phyloP scores from a whole-genome alignment of 2,797 vertebrate genomes.

The Masticophis lateralis region DNA sequence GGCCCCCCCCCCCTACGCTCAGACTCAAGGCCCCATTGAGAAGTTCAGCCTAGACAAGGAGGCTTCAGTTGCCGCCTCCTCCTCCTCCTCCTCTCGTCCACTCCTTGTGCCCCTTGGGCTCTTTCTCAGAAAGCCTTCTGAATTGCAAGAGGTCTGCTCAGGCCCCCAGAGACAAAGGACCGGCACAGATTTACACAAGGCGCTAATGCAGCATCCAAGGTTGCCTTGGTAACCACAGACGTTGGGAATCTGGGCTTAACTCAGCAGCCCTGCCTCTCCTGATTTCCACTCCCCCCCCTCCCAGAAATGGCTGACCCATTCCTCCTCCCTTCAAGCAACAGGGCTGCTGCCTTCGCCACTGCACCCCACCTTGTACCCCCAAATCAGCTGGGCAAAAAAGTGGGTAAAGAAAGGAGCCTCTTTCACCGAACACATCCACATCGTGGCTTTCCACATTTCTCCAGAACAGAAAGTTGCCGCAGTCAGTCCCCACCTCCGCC shows the following conservation, averaged over 20 bases:
- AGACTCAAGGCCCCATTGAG: background rate
- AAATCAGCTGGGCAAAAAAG: background rate
- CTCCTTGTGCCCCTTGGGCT: conserved; percentile 56
- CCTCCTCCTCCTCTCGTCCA: background rate
- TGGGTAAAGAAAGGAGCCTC: background rate
- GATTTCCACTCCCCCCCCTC: background rate
- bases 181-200: conserved; percentile 91
- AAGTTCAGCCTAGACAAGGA: conserved; percentile 30
- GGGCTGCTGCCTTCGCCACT: background rate
- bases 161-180: conserved; percentile 81
- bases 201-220: conserved; percentile 88
- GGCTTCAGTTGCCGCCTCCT: conserved; percentile 67
- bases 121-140: conserved; percentile 66
- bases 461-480: background rate
- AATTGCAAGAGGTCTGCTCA: conserved; percentile 71
- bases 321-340: background rate
- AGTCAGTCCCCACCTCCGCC: background rate
- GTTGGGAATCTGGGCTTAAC: background rate
- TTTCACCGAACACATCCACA: background rate
- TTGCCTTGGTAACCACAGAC: conserved; percentile 83
- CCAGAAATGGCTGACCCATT: conserved; percentile 38
- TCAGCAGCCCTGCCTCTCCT: background rate
- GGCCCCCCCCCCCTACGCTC: background rate
- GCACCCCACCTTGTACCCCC: background rate
- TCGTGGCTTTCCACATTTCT: background rate